Evolutionary conservation across 92 coral and sea anemone species (phyloP), one percentile per base, ranked within the genome.

Genomic region (Hydrozoanthus gracilis): DNA sequence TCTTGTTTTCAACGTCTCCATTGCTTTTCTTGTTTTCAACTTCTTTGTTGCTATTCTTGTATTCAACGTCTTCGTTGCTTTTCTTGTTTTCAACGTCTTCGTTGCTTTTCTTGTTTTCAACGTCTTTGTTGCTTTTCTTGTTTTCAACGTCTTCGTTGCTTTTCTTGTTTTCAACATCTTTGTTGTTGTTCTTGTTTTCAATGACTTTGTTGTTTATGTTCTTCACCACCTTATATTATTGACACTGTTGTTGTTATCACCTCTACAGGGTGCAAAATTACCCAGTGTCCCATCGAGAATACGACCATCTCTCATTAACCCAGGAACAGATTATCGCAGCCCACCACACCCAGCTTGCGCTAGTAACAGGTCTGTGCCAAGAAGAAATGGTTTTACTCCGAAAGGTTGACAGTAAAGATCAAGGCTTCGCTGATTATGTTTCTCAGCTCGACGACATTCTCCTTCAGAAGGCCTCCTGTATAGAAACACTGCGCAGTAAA

Each of bases 321-420:
- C 74, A 94, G 70, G 98, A 94, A 73, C 95, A 94, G 82, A 47
- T 94, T 9, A 89, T 94, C 3, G 95, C 98, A 5, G 93, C 98
- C 8, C 98, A 94, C 51, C 98, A 94, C 86, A 90, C 98, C 0
- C 98, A 94, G 50, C 98, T 94, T 5, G 95, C 95, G 3, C 82
- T 88, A 89, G 73, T 88, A 51, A 94, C 98, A 47, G 94, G 95
- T 3, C 78, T 94, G 20, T 94, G 98, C 60, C 98, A 94, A 11
- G 95, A 94, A 51, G 98, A 94, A 73, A 94, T 94, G 98, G 95
- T 94, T 83, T 84, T 94, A 51, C 86, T 94, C 44, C 83, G 91
- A 72, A 92, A 94, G 64, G 87, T 89, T 47, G 91, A 92, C 87
- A 87, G 82, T 70, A 86, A 88, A 61, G 76, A 87, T 51, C 88